Base-by-base conservation (phyloP, 2,797 vertebrate species). In the Catharus ustulatus region DNA sequence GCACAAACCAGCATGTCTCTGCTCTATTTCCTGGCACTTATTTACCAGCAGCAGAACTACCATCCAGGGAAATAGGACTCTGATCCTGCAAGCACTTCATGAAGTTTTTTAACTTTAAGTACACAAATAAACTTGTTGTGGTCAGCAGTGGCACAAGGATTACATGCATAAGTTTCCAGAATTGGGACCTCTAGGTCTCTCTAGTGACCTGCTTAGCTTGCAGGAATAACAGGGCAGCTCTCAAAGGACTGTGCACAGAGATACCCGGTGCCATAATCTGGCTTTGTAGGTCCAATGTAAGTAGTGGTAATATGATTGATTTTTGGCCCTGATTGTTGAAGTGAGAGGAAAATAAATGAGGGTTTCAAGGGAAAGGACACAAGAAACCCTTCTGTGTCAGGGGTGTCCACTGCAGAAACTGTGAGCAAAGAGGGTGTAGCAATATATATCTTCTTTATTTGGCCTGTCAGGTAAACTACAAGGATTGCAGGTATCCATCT, bases 71-170 rank as follows among this genome's bases (percentile, higher is more conserved):
- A 96, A 96, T 91, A 92, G 92, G 93, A 77, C 94, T 95, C 90
- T 92, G 90, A 94, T 94, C 92, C 71, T 95, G 94, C 93, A 95
- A 96, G 92, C 92, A 92, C 90, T 96, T 96, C 82, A 77, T 78
- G 78, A 94, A 95, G 90, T 95, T 94, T 97, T 96, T 97, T 89
- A 95, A 93, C 94, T 95, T 96, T 94, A 95, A 96, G 93, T 84
- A 95, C 84, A 92, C 91, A 95, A 95, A 91, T 94, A 94, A 96
- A 96, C 89, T 95, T 93, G 89, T 92, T 92, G 94, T 95, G 93
- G 93, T 97, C 95, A 95, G 94, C 93, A 95, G 72, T 83, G 93
- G 43, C 84, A 85, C 68, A 62, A 94, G 87, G 90, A 89, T 93
- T 95, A 92, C 92, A 85, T 51, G 84, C 84, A 77, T 94, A 95